Evolutionary conservation across 1,140 invertebrate species (phyloP).

Genomic region (honey bee (Apis mellifera)): Amel_HAv3.1 CM009939.2:4814501-4815000

Average conservation of each 20-base stretch:
- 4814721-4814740: constrained; percentile 27
- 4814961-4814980: constrained; percentile 51
- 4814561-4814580: not conserved
- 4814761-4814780: constrained; percentile 60
- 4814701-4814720: constrained; percentile 18
- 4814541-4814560: too few relatives aligned
- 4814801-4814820: constrained; percentile 63
- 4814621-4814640: not conserved
- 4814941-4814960: constrained; percentile 49
- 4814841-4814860: constrained; percentile 23
- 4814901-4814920: constrained; percentile 63
- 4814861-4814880: constrained; percentile 44
- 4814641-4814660: not conserved
- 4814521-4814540: too few relatives aligned
- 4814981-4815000: constrained; percentile 42
- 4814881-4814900: constrained; percentile 65
- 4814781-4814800: constrained; percentile 63
- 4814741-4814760: constrained; percentile 55
- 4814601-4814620: too few relatives aligned
- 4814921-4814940: constrained; percentile 58
- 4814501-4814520: too few relatives aligned
- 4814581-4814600: not conserved
- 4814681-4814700: not conserved
- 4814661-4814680: not conserved
- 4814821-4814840: constrained; percentile 43